phyloP scores from a whole-genome alignment of 1,140 invertebrate genomes.

The Zaprionus gabonicus region DNA sequence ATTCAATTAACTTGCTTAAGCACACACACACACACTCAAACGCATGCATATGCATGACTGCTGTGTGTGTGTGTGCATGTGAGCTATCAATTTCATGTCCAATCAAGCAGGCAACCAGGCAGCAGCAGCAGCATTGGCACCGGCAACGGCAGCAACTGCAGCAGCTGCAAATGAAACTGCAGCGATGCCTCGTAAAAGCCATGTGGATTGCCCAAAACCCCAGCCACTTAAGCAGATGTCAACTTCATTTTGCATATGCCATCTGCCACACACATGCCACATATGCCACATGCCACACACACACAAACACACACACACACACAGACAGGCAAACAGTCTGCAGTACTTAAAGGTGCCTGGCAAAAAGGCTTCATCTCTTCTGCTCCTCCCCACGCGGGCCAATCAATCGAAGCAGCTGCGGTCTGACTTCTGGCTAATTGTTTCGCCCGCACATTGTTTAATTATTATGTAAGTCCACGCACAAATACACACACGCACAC shows the following conservation, averaged over 20 bases:
- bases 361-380: not conserved
- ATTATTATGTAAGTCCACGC: slow-evolving; percentile 57
- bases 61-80: slow-evolving; percentile 14
- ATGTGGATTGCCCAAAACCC: slow-evolving; percentile 75
- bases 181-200: slow-evolving; percentile 51
- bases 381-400: slow-evolving; percentile 10
- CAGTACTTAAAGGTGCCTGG: slow-evolving; percentile 40
- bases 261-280: slow-evolving; percentile 39
- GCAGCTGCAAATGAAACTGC: slow-evolving; percentile 37
- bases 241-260: slow-evolving; percentile 81
- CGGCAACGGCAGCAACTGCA: slow-evolving; percentile 24
- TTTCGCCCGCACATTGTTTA: slow-evolving; percentile 68
- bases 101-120: slow-evolving; percentile 70
- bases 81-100: slow-evolving; percentile 83
- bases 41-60: slow-evolving; percentile 14
- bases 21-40: slow-evolving; percentile 51
- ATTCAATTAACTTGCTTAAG: slow-evolving; percentile 83
- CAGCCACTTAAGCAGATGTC: slow-evolving; percentile 81
- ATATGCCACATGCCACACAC: slow-evolving; percentile 24
- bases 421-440: slow-evolving; percentile 69
- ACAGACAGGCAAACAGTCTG: not conserved
- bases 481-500: slow-evolving; percentile 3
- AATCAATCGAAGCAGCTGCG: slow-evolving; percentile 54
- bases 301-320: slow-evolving; percentile 14
- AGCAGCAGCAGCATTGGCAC: slow-evolving; percentile 33